Evolutionary conservation across 2,888 invertebrate genomes (phyloP).

Genomic region (Amiota minor): DNA sequence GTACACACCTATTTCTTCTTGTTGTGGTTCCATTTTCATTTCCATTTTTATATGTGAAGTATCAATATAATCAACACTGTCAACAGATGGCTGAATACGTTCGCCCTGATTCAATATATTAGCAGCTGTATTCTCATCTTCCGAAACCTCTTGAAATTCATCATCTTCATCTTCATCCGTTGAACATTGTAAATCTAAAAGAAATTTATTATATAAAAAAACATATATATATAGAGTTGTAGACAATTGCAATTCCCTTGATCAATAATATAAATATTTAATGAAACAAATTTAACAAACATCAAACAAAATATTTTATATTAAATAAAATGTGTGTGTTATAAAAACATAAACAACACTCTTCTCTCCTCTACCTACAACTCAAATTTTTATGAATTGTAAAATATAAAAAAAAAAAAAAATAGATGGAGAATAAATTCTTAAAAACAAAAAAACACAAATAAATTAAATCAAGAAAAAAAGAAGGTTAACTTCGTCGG

Average conservation of each 20-base stretch:
- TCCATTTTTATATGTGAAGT: slow-evolving; percentile 65
- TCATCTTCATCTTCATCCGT: slow-evolving; percentile 77
- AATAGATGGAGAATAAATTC: no score
- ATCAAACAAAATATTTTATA: background rate
- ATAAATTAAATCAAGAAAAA: no score
- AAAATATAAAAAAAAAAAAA: no score
- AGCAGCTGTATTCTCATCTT: slow-evolving; percentile 75
- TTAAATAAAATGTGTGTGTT: background rate
- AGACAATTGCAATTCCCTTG: background rate
- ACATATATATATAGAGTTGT: background rate
- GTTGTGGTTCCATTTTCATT: slow-evolving; percentile 63
- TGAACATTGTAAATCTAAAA: slow-evolving; percentile 80
- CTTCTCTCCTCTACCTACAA: no score
- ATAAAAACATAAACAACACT: background rate
- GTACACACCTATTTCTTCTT: slow-evolving; percentile 59
- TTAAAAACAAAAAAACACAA: no score
- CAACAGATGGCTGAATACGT: slow-evolving; percentile 55
- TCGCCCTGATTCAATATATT: slow-evolving; percentile 72
- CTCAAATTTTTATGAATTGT: no score
- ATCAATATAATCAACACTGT: slow-evolving; percentile 61
- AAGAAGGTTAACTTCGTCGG: no score
- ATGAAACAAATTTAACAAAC: no score
- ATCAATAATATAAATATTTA: background rate
- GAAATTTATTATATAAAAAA: background rate
- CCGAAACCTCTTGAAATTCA: slow-evolving; percentile 78